Evolutionary conservation across 2,888 invertebrate species (phyloP), one percentile per base, ranked within the genome.

Genomic region (Drosophila sordidula): DNA sequence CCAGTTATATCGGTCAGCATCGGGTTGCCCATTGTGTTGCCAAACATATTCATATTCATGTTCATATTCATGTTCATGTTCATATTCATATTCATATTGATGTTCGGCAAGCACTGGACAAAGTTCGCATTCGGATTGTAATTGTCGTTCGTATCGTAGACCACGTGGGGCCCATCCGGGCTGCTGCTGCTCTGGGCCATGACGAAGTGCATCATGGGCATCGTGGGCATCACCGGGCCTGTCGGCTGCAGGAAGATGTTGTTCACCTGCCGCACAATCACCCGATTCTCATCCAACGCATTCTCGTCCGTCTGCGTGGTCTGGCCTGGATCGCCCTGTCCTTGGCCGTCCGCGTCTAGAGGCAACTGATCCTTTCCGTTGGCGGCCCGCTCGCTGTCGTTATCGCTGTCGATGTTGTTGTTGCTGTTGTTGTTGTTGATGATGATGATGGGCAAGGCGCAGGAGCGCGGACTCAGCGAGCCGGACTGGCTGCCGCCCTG

Each of bases 201-300:
- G 0, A 46, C 18, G 4, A 47, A 63, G 22, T 54, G 61, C 45
- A 61, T 45, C 44, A 36, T 16, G 2, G 64, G 67, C 46, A 64
- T 46, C 9, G 44, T 34, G 5, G 80, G 63, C 78, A 80, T 66
- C 18, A 66, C 16, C 2, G 74, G 65, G 0, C 67, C 74, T 0
- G 67, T 70, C 1, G 78, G 69, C 12, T 58, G 66, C 22, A 57
- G 8, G 12, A 78, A 80, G 0, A 69, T 39, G 16, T 52, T 75
- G 14, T 45, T 59, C 1, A 41, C 8, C 16, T 22, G 42, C 11
- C 55, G 51, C 22, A 22, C 4, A 8, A 42, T 11, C n/a, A n/a
- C 2, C 1, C 44, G 34, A 25, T 9, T n/a, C n/a, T 5, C 9
- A 0, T 12, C 6, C n/a, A 3, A 6, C 11, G 11, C 3, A 8